Conservation (phyloP, 2,888 invertebrate genomes). For the Acanthoscelides obtectus region DNA sequence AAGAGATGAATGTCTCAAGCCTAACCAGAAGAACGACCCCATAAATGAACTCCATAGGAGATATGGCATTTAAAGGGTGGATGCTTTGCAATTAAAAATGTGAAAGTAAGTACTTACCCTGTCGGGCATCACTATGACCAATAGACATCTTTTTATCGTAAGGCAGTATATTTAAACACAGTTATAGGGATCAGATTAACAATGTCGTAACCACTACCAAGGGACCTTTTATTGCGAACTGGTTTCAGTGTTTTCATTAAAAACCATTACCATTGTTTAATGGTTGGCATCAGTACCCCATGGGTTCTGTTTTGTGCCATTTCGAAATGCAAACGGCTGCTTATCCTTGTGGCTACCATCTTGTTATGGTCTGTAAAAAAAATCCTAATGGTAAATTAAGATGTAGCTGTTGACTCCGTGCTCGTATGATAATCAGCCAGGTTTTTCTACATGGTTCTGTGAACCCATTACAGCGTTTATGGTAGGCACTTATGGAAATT, state of each 20-base stretch:
- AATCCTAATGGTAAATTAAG: background rate
- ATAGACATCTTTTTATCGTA: background rate
- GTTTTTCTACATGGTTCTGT: background rate
- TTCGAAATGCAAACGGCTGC: background rate
- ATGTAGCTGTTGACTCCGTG: background rate
- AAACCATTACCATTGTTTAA: background rate
- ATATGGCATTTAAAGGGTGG: no score
- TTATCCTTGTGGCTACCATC: background rate
- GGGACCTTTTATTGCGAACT: background rate
- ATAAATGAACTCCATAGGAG: no score
- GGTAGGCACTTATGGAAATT: background rate
- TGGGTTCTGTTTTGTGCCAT: background rate
- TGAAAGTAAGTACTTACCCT: no score
- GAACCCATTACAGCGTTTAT: background rate
- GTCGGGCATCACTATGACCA: no score
- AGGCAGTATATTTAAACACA: background rate
- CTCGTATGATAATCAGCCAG: background rate
- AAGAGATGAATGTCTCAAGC: no score
- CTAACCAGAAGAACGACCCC: no score
- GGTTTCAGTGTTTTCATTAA: background rate
- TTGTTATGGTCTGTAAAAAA: background rate
- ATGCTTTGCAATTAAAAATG: no score
- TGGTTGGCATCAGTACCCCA: background rate
- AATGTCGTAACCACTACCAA: background rate
- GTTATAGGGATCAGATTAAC: background rate